phyloP scores from a whole-genome alignment of 2,113 vertebrate genomes.

The Rattus rattus region DNA sequence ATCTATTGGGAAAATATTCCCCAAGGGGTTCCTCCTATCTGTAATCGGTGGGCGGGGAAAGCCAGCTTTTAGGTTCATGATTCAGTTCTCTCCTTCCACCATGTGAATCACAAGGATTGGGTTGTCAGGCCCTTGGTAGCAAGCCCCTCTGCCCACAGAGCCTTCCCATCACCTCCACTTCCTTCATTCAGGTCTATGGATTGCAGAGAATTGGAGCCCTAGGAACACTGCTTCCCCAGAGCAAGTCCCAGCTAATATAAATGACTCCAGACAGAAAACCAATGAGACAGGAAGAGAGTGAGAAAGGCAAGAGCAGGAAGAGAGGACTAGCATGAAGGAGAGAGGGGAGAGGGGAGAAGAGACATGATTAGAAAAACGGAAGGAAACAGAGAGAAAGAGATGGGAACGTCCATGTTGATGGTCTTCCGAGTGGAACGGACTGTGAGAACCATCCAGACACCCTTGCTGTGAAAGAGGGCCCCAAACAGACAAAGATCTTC shows the following conservation, averaged over 20 bases:
- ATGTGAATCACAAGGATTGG: neutral
- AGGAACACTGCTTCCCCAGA: neutral
- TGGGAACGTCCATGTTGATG: neutral
- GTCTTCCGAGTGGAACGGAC: neutral
- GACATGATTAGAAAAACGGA: neutral
- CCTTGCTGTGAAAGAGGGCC: neutral
- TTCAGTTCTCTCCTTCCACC: neutral
- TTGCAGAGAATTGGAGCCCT: neutral
- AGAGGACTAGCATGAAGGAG: neutral
- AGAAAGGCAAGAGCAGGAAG: neutral
- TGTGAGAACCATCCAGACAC: neutral
- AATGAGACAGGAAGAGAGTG: neutral
- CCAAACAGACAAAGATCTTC: neutral
- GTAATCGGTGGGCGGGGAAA: neutral
- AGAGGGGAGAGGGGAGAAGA: neutral
- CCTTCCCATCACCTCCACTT: neutral
- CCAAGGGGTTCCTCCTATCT: neutral
- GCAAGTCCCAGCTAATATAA: neutral
- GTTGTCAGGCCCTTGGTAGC: neutral
- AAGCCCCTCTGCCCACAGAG: neutral
- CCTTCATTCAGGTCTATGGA: neutral
- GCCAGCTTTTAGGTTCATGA: neutral
- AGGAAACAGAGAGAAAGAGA: rapidly evolving
- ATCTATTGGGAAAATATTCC: neutral
- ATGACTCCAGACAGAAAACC: neutral